Base-by-base conservation (phyloP, 2,888 invertebrate genomes). In the Netelia virgata region DNA sequence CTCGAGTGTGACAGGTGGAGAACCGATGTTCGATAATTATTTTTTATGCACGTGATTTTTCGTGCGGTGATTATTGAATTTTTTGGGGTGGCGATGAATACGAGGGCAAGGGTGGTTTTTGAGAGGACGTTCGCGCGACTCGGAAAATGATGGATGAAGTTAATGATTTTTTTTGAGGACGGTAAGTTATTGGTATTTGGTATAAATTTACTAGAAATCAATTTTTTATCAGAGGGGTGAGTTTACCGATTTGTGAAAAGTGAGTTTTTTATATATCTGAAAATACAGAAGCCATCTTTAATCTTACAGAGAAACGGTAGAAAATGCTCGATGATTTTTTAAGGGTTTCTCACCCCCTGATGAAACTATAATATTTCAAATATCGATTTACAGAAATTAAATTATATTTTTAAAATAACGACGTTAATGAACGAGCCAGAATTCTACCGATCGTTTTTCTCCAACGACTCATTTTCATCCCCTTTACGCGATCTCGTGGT, bases 381-480 rank as follows among this genome's bases (percentile, higher is more conserved):
- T 82, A 86, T 87, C 85, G 84, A 84, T 90, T 89, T 87, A 88
- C 89, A 90, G 91, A 90, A 91, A 91, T 91, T 91, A 90, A 90
- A 91, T 88, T 86, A 82, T 59, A 86, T 86, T 83, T 88, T 86
- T 87, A 87, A 85, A 88, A 90, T 88, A 90, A 89, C 86, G 87
- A 88, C 79, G 23, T 73, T 75, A 82, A 82, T 59, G 57, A 66
- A 8, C 9, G 16, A 59, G 57, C 3, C 16, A 3, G 41, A 16
- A 74, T 73, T 69, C 9, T 23, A 68, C 69, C 63, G 10, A 74
- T 84, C 63, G 81, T 74, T 78, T 81, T 64, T 57, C 41, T 64
- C 18, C 59, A 70, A 84, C 77, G 20, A 18, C 20, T 8, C 36
- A 9, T 55, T 63, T 36, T 41, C 69, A 41, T 59, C 76, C 66